Evolutionary conservation across 2,797 vertebrate species (phyloP).

Genomic region (Paedocypris micromegethes): DNA sequence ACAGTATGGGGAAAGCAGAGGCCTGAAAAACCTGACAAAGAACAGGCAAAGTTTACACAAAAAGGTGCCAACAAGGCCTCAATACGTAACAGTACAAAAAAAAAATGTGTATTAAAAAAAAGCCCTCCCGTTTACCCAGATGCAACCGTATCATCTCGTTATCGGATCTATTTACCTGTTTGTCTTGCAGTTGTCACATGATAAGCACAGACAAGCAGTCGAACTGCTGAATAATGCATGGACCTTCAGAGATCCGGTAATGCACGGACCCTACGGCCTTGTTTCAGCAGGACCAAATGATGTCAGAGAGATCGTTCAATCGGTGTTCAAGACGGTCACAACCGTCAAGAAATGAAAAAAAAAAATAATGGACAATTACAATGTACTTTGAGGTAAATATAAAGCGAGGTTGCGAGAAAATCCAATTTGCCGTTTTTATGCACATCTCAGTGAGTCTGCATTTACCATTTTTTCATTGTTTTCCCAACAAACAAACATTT

Average conservation of each 20-base stretch:
- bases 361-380: too few species aligned
- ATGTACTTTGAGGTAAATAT: too few species aligned
- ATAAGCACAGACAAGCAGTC: constrained; percentile 29
- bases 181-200: constrained; percentile 36
- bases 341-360: too few species aligned
- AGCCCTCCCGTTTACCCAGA: constrained; percentile 11
- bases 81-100: too few species aligned
- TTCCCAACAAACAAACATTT: too few species aligned
- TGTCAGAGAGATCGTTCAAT: not conserved
- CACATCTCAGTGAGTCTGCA: too few species aligned
- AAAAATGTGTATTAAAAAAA: not conserved
- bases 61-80: too few species aligned
- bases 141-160: constrained; percentile 16
- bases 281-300: not conserved
- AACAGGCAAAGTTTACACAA: not conserved
- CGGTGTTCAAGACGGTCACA: too few species aligned
- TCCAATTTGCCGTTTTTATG: too few species aligned
- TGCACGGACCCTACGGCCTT: constrained; percentile 4
- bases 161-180: constrained; percentile 38
- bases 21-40: not conserved
- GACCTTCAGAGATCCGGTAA: constrained; percentile 17
- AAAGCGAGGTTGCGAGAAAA: too few species aligned
- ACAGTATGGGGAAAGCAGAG: not conserved
- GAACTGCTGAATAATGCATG: constrained; percentile 49
- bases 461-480: too few species aligned